Percentiles rank a stretch among this genome's conserved stretches.
Conservation (phyloP, 2,113 vertebrate species). For the Neomonachus schauinslandi region DNA sequence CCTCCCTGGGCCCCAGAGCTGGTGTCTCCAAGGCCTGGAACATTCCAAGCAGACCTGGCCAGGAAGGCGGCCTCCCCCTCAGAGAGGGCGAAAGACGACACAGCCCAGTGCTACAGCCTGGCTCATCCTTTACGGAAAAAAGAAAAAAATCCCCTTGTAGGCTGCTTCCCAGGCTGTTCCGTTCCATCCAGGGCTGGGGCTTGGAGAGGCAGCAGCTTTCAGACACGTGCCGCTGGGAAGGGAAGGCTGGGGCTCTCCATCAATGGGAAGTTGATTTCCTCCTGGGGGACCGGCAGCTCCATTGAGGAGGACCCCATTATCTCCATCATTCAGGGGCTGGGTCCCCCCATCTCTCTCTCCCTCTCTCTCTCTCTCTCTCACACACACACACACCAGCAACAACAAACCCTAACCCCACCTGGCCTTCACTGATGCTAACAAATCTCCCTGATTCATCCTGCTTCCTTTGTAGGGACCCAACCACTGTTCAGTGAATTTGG, state of each 20-base stretch:
- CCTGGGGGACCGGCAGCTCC: background rate
- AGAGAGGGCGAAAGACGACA: background rate
- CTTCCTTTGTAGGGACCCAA: background rate
- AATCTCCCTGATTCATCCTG: background rate
- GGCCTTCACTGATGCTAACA: background rate
- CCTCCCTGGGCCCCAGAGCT: background rate
- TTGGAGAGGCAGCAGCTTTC: background rate
- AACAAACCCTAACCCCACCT: background rate
- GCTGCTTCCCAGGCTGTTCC: background rate
- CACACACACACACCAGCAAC: background rate
- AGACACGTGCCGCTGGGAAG: background rate
- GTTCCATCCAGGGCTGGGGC: background rate
- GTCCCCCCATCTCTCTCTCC: background rate
- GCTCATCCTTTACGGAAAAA: slow-evolving; percentile 38
- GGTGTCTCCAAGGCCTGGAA: background rate
- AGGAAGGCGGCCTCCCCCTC: background rate
- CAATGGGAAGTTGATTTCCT: background rate
- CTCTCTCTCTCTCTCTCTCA: background rate
- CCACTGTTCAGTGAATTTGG: background rate
- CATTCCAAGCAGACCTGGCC: background rate
- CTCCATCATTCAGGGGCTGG: background rate
- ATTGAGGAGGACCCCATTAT: fast-evolving
- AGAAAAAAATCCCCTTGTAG: background rate
- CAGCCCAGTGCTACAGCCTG: slow-evolving; percentile 66
- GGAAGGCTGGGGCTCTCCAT: background rate